Evolutionary conservation across 2,888 invertebrate species (phyloP).

Genomic region (Meloe dianella): DNA sequence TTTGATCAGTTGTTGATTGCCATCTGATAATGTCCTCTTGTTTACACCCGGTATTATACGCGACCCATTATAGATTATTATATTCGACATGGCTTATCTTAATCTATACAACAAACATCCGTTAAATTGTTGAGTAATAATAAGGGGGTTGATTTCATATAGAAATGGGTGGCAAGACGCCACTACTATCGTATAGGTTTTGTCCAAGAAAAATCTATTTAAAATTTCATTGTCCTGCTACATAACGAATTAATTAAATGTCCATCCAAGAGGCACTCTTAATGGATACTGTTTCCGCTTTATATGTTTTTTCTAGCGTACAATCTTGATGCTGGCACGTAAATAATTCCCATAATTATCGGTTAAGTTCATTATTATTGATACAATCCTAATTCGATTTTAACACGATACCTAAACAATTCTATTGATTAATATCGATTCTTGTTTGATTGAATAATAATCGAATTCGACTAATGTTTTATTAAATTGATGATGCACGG

Average conservation of each 20-base stretch:
- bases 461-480: neutral
- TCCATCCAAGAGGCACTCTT: conserved; percentile 35
- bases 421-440: neutral
- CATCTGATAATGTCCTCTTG: conserved; percentile 29
- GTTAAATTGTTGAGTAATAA: conserved; percentile 51
- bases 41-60: conserved; percentile 38
- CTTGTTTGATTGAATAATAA: neutral
- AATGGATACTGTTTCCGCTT: conserved; percentile 39
- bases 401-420: conserved; percentile 18
- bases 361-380: conserved; percentile 17
- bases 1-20: conserved; percentile 7
- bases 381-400: conserved; percentile 27
- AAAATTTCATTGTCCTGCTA: conserved; percentile 15
- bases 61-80: conserved; percentile 43
- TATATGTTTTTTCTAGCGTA: conserved; percentile 35
- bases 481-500: neutral
- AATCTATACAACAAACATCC: conserved; percentile 50
- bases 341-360: conserved; percentile 25
- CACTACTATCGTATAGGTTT: neutral
- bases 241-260: conserved; percentile 34
- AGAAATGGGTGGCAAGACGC: neutral
- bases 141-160: conserved; percentile 29
- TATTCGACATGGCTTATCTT: conserved; percentile 45
- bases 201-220: conserved; percentile 11
- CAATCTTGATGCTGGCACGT: conserved; percentile 30